Conservation (phyloP, 2,888 invertebrate species). For the Gisinianus flammeolus region DNA sequence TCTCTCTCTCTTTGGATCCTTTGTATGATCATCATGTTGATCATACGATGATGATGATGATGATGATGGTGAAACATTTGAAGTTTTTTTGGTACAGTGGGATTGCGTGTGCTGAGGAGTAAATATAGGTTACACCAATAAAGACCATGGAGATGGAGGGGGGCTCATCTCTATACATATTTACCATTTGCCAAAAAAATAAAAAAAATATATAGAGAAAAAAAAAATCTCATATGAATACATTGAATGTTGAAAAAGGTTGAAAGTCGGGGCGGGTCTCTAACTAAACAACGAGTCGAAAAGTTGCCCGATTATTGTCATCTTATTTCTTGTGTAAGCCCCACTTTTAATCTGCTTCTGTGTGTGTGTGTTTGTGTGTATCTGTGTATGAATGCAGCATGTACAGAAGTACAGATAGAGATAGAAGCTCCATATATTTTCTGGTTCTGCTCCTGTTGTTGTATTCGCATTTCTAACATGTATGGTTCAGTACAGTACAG, state of each 20-base stretch:
- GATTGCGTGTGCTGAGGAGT: constrained; percentile 57
- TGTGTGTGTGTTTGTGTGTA: too few species aligned
- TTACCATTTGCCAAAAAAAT: background rate
- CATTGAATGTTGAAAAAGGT: constrained; percentile 7
- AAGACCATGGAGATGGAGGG: constrained; percentile 17
- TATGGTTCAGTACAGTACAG: background rate
- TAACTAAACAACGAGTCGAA: constrained; percentile 8
- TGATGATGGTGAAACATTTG: background rate
- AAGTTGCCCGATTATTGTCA: constrained; percentile 32
- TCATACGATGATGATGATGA: background rate
- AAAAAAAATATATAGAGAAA: background rate
- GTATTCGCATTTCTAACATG: background rate
- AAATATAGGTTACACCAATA: constrained; percentile 58
- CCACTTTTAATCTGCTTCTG: background rate
- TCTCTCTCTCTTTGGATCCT: background rate
- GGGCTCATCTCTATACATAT: constrained; percentile 16
- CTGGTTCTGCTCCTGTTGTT: too few species aligned
- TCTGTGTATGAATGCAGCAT: too few species aligned
- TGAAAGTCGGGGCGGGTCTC: constrained; percentile 26
- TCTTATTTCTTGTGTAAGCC: constrained; percentile 6
- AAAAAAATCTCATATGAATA: constrained; percentile 18
- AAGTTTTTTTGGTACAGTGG: constrained; percentile 46
- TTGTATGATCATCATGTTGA: background rate
- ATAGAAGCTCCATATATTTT: too few species aligned
- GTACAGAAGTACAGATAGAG: too few species aligned